A percentile compares a stretch with the other conserved stretches of the same genome.
phyloP scores from a whole-genome alignment of 2,888 invertebrate species.

The Xestoiulus laeticollis region DNA sequence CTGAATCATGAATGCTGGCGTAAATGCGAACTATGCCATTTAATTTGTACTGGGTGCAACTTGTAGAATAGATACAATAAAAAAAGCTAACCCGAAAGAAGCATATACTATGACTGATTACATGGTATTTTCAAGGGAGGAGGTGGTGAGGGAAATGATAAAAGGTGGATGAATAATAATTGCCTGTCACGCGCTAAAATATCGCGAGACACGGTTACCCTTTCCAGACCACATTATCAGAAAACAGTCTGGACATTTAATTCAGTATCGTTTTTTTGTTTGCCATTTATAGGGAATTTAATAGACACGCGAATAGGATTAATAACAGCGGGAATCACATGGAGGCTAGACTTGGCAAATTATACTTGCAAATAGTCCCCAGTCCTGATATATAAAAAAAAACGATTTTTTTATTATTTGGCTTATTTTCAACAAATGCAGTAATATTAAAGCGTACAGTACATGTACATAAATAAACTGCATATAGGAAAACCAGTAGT shows the following conservation, averaged over 20 bases:
- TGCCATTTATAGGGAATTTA: background rate
- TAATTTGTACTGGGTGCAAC: background rate
- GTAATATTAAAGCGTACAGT: background rate
- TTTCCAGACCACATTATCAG: no score
- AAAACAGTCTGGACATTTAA: no score
- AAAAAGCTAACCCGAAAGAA: no score
- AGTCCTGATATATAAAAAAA: background rate
- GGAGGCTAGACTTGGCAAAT: background rate
- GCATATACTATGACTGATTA: no score
- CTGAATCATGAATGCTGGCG: background rate
- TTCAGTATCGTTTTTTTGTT: background rate
- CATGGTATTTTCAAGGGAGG: no score
- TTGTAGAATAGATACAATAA: no score
- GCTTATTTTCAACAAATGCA: background rate
- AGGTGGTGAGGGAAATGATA: no score
- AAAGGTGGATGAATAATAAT: background rate
- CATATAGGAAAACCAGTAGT: background rate
- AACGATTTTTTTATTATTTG: background rate
- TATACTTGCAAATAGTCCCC: background rate
- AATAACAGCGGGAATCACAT: background rate
- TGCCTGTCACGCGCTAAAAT: background rate
- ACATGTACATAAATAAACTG: no score
- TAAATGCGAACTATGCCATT: background rate
- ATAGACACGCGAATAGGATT: background rate
- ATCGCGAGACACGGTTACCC: no score